Conservation (phyloP, 2,113 vertebrate genomes). For the Rynchops niger region DNA sequence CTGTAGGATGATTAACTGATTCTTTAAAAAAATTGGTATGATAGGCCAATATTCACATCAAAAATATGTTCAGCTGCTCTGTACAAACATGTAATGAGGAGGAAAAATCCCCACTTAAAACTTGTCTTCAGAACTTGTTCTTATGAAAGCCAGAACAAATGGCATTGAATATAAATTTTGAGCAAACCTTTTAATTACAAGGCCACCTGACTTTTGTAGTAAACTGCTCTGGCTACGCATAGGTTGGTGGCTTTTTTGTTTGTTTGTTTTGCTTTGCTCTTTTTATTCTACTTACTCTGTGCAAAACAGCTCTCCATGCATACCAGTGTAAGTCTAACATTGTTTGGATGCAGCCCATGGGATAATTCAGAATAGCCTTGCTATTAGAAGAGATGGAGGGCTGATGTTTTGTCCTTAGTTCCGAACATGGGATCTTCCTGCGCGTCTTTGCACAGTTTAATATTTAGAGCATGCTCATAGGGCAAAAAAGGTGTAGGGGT, state of each 20-base stretch:
- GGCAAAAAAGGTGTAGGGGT: background rate
- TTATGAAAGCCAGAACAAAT: background rate
- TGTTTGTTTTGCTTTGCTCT: background rate
- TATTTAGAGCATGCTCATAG: background rate
- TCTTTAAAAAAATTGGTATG: background rate
- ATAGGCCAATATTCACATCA: background rate
- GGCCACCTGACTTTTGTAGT: background rate
- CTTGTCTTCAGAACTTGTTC: background rate
- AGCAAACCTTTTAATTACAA: background rate
- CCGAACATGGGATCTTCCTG: background rate
- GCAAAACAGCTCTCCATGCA: background rate
- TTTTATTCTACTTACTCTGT: background rate
- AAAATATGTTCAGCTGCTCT: background rate
- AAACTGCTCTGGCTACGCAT: background rate
- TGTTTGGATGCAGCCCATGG: background rate
- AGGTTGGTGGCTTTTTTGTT: background rate
- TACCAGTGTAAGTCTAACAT: background rate
- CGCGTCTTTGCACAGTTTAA: background rate
- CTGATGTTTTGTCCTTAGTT: background rate
- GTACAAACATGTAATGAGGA: background rate
- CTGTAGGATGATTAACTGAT: conserved; percentile 32
- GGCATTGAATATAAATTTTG: background rate
- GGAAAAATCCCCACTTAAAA: conserved; percentile 10
- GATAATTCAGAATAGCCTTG: background rate
- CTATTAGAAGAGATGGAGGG: background rate